Evolutionary conservation across 92 coral and sea anemone species (phyloP).

Genomic region (Porites lobata): DNA sequence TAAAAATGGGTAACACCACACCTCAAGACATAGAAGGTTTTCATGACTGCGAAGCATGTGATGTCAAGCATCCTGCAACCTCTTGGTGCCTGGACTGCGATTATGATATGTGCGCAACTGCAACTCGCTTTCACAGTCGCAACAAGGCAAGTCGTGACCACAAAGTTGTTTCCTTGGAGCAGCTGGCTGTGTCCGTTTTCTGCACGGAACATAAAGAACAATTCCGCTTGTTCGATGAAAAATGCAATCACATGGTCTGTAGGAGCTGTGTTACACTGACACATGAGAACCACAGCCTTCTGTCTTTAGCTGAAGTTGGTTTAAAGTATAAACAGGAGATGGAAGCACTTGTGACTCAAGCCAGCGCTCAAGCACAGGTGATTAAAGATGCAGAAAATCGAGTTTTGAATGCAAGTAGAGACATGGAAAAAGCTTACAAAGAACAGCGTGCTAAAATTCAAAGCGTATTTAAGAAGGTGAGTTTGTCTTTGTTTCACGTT

Average conservation of each 20-base stretch:
- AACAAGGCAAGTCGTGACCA: neutral
- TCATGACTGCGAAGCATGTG: neutral
- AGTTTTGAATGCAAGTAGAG: neutral
- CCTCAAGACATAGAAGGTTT: neutral
- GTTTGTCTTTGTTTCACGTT: neutral
- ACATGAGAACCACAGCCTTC: neutral
- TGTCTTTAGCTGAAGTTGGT: conserved; percentile 8
- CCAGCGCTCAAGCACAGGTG: neutral
- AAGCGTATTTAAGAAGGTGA: neutral
- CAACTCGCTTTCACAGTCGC: conserved; percentile 5
- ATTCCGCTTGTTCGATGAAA: neutral
- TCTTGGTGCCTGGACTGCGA: conserved; percentile 4
- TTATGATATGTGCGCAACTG: neutral
- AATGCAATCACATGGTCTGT: neutral
- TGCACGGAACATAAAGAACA: neutral
- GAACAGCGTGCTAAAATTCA: neutral
- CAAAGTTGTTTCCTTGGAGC: conserved; percentile 5
- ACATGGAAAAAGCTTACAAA: neutral
- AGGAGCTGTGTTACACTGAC: neutral
- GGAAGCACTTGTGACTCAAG: neutral
- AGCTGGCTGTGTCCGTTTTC: neutral
- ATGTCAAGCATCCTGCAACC: neutral
- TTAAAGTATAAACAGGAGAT: conserved; percentile 14
- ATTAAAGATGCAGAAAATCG: neutral
- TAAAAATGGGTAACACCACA: neutral